Percentiles rank a stretch among this genome's conserved stretches.
phyloP scores from a whole-genome alignment of 2,797 vertebrate genomes.

The Fratercula arctica region DNA sequence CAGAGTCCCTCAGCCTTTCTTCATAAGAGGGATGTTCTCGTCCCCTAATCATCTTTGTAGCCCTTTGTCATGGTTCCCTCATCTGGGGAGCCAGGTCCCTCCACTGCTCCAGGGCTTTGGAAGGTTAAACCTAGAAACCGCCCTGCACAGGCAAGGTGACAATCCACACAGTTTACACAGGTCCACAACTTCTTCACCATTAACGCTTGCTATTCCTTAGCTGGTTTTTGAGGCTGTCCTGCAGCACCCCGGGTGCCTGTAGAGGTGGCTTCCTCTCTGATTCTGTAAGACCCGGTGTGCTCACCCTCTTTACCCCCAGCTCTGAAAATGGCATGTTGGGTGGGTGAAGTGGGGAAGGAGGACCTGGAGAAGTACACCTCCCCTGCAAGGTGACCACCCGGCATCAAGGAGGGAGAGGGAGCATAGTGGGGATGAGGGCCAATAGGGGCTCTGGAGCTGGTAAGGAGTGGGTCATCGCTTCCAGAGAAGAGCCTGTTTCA shows the following conservation, averaged over 20 bases:
- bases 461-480: neutral
- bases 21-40: no score
- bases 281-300: neutral
- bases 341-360: neutral
- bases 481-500: neutral
- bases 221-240: neutral
- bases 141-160: neutral
- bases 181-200: neutral
- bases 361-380: neutral
- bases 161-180: neutral
- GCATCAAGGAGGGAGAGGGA: neutral
- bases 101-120: neutral
- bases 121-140: neutral
- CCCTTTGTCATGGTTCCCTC: neutral
- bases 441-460: neutral
- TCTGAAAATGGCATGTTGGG: neutral
- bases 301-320: neutral
- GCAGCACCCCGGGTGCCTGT: neutral
- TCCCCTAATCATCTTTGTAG: no score
- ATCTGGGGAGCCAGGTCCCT: neutral
- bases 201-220: neutral
- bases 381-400: neutral
- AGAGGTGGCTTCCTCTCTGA: neutral
- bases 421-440: rapidly evolving
- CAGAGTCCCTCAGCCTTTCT: no score